phyloP scores from a whole-genome alignment of 1,140 invertebrate genomes.

The Tetraneura akinire region DNA sequence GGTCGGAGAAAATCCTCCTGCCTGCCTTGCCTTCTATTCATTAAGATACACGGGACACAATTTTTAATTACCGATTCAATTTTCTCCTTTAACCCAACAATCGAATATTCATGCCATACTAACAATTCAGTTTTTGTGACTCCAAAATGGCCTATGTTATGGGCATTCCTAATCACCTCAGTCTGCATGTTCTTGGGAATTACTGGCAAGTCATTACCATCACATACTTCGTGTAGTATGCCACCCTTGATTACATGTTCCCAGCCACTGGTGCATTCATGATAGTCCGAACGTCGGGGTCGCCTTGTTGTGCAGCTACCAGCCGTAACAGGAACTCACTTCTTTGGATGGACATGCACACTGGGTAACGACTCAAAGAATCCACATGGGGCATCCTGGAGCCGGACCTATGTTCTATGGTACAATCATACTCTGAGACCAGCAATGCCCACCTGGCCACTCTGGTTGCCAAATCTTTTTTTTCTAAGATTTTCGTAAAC shows the following conservation, averaged over 20 bases:
- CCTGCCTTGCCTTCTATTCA: neutral
- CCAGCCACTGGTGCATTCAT: no score
- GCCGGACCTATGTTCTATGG: slow-evolving; percentile 54
- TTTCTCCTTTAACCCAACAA: neutral
- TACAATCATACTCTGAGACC: slow-evolving; percentile 55
- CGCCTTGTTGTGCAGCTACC: neutral
- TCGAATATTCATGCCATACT: neutral
- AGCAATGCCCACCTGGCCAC: slow-evolving; percentile 57
- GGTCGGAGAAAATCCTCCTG: neutral
- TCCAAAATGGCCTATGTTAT: neutral
- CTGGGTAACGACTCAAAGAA: neutral
- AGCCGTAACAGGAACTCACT: neutral
- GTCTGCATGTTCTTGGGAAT: slow-evolving; percentile 59
- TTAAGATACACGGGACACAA: slow-evolving; percentile 8
- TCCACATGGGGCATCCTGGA: no score
- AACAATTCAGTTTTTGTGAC: neutral
- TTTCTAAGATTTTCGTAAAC: slow-evolving; percentile 54
- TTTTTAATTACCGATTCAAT: neutral
- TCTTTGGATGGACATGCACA: neutral
- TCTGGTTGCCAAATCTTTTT: slow-evolving; percentile 55
- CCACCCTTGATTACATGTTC: no score
- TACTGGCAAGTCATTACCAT: no score
- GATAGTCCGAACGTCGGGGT: neutral
- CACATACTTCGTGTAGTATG: no score
- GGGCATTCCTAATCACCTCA: no score